Evolutionary conservation across 1,140 invertebrate genomes (phyloP).

Genomic region (Bombyx mandarina): DNA sequence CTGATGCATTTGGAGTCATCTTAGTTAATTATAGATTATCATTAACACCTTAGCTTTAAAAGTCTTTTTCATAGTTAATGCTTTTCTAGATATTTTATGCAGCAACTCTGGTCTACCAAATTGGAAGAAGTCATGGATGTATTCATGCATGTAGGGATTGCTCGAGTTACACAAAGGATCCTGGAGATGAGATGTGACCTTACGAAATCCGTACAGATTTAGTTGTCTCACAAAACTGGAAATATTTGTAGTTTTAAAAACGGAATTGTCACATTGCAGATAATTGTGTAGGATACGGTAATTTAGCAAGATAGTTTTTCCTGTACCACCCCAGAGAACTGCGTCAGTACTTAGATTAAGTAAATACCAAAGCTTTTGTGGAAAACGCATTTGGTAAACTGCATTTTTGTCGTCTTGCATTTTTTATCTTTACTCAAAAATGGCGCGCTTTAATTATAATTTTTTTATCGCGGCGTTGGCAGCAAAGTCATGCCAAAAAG

Average conservation of each 20-base stretch:
- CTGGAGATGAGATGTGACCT: conserved; percentile 73
- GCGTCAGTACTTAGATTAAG: conserved; percentile 70
- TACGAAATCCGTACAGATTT: conserved; percentile 76
- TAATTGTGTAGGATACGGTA: conserved; percentile 72
- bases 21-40: not conserved
- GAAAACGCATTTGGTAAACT: conserved; percentile 72
- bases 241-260: conserved; percentile 75
- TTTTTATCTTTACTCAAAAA: not conserved
- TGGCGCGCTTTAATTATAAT: not conserved
- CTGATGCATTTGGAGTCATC: conserved; percentile 1
- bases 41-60: conserved; percentile 46
- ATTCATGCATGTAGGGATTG: conserved; percentile 74
- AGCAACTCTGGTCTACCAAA: conserved; percentile 67
- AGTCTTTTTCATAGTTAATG: conserved; percentile 52
- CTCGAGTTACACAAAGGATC: conserved; percentile 70
- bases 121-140: conserved; percentile 73
- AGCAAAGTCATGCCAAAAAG: no score
- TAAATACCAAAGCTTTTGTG: conserved; percentile 75
- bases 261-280: conserved; percentile 64
- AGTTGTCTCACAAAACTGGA: conserved; percentile 75
- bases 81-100: conserved; percentile 71
- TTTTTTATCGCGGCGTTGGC: not conserved
- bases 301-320: conserved; percentile 71
- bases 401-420: conserved; percentile 51
- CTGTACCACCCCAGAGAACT: conserved; percentile 71